Evolutionary conservation across 2,797 vertebrate species (phyloP), one percentile per base, ranked within the genome.

Genomic region (Molossus alvarezi): DNA sequence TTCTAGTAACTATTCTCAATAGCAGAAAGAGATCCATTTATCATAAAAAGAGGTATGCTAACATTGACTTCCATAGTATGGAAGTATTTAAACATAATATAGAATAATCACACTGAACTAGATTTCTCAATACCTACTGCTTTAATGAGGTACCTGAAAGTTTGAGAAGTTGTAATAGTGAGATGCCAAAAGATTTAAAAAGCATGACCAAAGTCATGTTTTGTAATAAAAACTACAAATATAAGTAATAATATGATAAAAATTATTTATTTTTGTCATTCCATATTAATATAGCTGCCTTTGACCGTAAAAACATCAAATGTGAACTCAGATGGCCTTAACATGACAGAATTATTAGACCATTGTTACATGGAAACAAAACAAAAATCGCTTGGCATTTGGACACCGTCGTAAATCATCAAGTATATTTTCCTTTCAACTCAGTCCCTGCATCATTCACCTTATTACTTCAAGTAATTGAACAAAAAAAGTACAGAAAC

Each of bases 1-100:
- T 91, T 91, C 77, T 80, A 88, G 62, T 45, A 94, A 88, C 85
- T 93, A 94, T 48, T 95, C 33, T 85, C 55, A 93, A 79, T 71
- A 69, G n/a, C 27, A 81, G 48, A 88, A 84, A 94, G 9, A 69
- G 2, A 67, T 14, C 12, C 4, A 62, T 87, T 91, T 71, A 55
- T 18, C 21, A 90, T 75, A 45, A 72, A 48, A 67, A 72, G n/a
- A 77, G 27, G 10, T 7, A 81, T 89, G n/a, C 41, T 51, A 88
- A 85, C 23, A 55, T 25, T 81, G 73, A 53, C n/a, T 58, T 58
- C 33, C n/a, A 79, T 37, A 37, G 41, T 80, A 64, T 81, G 18
- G 18, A 94, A 62, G 2, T 6, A 53, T 75, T 60, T 87, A 90
- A 90, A n/a, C 37, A 76, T 91, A 45, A 62, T 5, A 95, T 91